A percentile compares a stretch with the other conserved stretches of the same genome.
phyloP scores from a whole-genome alignment of 2,888 invertebrate genomes.

The Sympetrum striolatum region DNA sequence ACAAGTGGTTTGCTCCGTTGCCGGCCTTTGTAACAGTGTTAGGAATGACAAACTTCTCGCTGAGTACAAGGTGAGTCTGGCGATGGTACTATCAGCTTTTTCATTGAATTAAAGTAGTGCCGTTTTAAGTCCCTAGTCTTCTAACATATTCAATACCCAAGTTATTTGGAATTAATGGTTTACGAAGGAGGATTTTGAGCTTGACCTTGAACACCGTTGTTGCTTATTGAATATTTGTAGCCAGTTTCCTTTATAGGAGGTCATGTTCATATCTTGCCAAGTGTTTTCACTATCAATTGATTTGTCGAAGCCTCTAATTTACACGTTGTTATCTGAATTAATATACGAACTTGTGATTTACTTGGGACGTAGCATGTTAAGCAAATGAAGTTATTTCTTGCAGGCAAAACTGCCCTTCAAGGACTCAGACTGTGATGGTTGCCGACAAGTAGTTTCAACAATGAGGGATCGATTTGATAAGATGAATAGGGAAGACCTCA shows the following conservation, averaged over 20 bases:
- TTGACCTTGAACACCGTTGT: too few relatives aligned
- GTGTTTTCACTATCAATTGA: neutral
- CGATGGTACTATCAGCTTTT: neutral
- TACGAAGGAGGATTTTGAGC: too few relatives aligned
- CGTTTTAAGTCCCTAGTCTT: too few relatives aligned
- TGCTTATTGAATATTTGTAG: too few relatives aligned
- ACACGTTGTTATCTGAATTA: too few relatives aligned
- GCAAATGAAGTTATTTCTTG: neutral
- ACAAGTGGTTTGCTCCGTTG: conserved; percentile 83
- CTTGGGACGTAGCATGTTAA: too few relatives aligned
- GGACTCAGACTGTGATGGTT: neutral
- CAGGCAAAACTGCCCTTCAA: neutral
- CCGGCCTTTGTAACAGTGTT: conserved; percentile 84
- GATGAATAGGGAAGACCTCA: neutral
- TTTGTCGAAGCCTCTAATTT: too few relatives aligned
- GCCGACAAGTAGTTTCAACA: neutral
- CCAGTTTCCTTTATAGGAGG: too few relatives aligned
- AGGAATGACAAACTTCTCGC: conserved; percentile 71
- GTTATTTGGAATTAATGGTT: too few relatives aligned
- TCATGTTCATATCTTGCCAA: too few relatives aligned
- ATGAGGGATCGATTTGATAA: neutral
- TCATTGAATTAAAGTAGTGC: neutral
- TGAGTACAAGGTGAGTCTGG: conserved; percentile 58
- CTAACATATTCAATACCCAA: too few relatives aligned
- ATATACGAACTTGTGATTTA: too few relatives aligned